phyloP scores from a whole-genome alignment of 2,797 vertebrate genomes.

The Gallirallus australis region DNA sequence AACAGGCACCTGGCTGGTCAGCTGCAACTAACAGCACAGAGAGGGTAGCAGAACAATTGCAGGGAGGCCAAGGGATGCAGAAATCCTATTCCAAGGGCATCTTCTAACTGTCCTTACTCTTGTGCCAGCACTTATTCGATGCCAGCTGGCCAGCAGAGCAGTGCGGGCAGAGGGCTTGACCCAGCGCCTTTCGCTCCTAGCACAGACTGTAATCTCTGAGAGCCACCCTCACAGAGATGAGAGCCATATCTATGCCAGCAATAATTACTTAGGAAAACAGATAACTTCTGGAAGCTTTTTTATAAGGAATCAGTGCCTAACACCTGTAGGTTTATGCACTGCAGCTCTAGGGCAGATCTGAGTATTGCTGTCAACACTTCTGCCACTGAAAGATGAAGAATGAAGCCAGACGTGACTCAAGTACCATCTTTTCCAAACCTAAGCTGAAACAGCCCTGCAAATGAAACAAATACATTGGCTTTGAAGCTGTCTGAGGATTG shows the following conservation, averaged over 20 bases:
- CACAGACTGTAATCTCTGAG: neutral
- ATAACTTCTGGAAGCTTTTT: conserved; percentile 21
- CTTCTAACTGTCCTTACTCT: neutral
- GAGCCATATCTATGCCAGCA: neutral
- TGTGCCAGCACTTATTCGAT: neutral
- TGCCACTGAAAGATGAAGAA: neutral
- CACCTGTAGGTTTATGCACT: neutral
- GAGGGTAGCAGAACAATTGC: neutral
- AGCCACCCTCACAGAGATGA: neutral
- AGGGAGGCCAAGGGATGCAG: neutral
- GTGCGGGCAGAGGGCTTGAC: neutral
- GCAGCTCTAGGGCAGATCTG: neutral
- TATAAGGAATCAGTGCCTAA: conserved; percentile 20
- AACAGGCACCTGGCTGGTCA: neutral
- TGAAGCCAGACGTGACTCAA: neutral
- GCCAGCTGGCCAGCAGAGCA: neutral
- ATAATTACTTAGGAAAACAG: conserved; percentile 41
- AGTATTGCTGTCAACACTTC: conserved; percentile 29
- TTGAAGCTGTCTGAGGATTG: neutral
- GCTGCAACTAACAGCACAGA: neutral
- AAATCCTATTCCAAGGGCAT: neutral
- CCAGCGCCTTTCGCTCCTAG: neutral
- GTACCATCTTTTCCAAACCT: conserved; percentile 9
- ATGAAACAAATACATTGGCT: neutral
- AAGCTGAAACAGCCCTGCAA: conserved; percentile 1